phyloP scores from a whole-genome alignment of 2,888 invertebrate genomes.

The Drosophila aldrichi region DNA sequence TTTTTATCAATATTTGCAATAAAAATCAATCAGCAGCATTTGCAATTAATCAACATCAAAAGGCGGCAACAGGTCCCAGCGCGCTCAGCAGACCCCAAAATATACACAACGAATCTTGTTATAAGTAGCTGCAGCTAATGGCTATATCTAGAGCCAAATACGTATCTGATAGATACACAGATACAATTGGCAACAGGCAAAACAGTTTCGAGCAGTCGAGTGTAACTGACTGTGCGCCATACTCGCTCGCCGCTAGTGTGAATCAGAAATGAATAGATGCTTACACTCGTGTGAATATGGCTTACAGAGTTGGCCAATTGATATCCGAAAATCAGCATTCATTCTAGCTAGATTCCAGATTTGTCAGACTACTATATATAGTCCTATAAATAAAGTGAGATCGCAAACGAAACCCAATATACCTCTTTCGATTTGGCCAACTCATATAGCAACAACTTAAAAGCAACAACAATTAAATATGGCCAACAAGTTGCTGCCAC shows the following conservation, averaged over 20 bases:
- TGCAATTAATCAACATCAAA: conserved; percentile 83
- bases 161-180: conserved; percentile 42
- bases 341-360: too few relatives aligned
- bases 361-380: too few relatives aligned
- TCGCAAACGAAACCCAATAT: neutral
- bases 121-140: conserved; percentile 4
- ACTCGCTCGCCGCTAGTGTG: neutral
- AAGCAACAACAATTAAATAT: conserved; percentile 42
- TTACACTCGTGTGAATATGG: too few relatives aligned
- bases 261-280: too few relatives aligned
- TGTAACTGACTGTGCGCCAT: neutral
- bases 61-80: conserved; percentile 61
- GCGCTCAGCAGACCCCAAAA: conserved; percentile 11
- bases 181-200: conserved; percentile 1
- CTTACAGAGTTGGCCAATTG: too few relatives aligned
- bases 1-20: conserved; percentile 83
- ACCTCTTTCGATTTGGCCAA: neutral
- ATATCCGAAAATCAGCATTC: too few relatives aligned
- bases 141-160: conserved; percentile 1
- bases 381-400: too few relatives aligned
- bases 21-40: conserved; percentile 81
- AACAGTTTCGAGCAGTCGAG: neutral
- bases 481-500: conserved; percentile 72
- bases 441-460: neutral
- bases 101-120: neutral